Evolutionary conservation across 2,888 invertebrate genomes (phyloP).

Genomic region (Cerastis leucographa): DNA sequence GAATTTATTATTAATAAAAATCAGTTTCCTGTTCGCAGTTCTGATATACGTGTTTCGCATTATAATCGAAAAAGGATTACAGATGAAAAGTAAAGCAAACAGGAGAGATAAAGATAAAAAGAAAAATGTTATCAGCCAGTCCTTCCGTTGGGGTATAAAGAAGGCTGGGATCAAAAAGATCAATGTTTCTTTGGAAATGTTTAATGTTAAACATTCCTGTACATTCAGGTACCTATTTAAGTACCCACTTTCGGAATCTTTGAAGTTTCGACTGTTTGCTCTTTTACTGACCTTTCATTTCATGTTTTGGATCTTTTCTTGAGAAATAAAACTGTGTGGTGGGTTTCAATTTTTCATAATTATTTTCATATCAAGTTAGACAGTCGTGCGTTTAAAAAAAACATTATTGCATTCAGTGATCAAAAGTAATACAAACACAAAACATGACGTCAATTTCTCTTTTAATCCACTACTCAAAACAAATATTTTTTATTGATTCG

Average conservation of each 20-base stretch:
- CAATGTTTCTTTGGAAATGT: conserved; percentile 68
- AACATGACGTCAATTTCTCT: conserved; percentile 6
- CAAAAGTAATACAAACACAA: conserved; percentile 1
- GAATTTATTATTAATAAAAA: conserved; percentile 59
- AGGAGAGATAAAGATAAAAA: conserved; percentile 52
- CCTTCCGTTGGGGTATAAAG: conserved; percentile 51
- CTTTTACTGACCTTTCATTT: conserved; percentile 1
- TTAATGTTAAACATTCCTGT: conserved; percentile 53
- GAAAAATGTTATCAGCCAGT: conserved; percentile 52
- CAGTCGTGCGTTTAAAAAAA: background rate
- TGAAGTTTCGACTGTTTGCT: conserved; percentile 13
- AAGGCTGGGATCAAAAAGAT: conserved; percentile 62
- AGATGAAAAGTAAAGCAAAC: conserved; percentile 49
- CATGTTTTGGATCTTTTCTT: conserved; percentile 1
- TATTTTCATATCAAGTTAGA: background rate
- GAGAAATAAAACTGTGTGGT: background rate
- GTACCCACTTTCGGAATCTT: conserved; percentile 26
- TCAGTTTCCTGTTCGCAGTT: conserved; percentile 54
- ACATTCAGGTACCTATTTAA: conserved; percentile 27
- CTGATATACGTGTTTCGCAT: conserved; percentile 33
- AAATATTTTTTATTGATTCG: conserved; percentile 4
- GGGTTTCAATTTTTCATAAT: too few relatives aligned
- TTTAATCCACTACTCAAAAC: conserved; percentile 14
- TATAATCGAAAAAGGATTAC: conserved; percentile 31
- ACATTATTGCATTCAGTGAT: background rate